phyloP scores from a whole-genome alignment of 2,888 invertebrate genomes.

The Lutraria lutraria region DNA sequence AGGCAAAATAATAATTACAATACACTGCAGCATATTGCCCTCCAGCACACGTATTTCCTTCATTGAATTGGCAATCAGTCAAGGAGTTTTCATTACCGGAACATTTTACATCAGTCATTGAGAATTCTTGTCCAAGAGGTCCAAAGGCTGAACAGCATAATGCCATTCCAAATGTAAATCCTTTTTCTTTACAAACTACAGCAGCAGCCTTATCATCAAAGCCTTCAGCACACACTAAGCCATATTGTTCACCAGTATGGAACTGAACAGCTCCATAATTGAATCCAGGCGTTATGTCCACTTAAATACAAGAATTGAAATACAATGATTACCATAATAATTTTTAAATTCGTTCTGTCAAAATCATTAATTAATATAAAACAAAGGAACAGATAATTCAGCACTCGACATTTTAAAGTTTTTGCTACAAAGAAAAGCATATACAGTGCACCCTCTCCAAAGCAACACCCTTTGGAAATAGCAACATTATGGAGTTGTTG shows the following conservation, averaged over 20 bases:
- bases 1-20: conserved; percentile 48
- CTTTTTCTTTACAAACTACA: conserved; percentile 85
- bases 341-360: background rate
- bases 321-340: background rate
- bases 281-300: conserved; percentile 38
- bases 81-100: conserved; percentile 62
- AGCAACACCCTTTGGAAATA: too few relatives aligned
- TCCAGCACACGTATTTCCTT: conserved; percentile 54
- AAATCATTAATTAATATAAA: background rate
- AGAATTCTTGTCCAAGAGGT: conserved; percentile 55
- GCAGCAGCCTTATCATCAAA: conserved; percentile 90
- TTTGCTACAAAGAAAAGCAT: background rate
- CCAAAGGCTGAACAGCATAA: conserved; percentile 73
- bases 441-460: too few relatives aligned
- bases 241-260: conserved; percentile 71
- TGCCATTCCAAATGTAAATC: conserved; percentile 83
- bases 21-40: conserved; percentile 69
- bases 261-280: conserved; percentile 68
- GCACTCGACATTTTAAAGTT: background rate
- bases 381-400: background rate
- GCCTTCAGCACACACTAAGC: conserved; percentile 91
- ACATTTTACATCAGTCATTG: conserved; percentile 87
- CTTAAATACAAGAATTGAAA: conserved; percentile 57
- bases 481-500: too few relatives aligned
- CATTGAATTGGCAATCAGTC: conserved; percentile 54